Conservation (phyloP, 2,113 vertebrate genomes). For the Melospiza melodia region DNA sequence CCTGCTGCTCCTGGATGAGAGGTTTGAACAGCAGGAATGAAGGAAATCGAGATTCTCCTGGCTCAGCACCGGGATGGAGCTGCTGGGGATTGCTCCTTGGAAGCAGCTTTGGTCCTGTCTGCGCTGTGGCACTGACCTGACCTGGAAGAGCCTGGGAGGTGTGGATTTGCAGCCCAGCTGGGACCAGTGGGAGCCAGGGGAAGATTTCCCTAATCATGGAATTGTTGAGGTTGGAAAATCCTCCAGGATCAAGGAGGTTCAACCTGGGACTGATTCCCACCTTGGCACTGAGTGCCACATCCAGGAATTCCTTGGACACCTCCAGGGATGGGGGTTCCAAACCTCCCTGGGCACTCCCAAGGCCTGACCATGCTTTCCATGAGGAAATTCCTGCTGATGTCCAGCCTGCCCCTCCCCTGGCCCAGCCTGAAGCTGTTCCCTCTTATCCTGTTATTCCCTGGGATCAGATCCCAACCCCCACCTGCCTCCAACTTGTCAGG, state of each 20-base stretch:
- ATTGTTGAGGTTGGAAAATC: background rate
- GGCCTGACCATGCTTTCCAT: fast-evolving
- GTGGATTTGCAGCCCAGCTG: background rate
- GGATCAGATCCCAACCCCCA: background rate
- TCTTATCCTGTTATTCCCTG: fast-evolving
- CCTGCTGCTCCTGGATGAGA: fast-evolving
- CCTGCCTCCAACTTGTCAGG: background rate
- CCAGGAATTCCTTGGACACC: background rate
- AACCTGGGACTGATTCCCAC: fast-evolving
- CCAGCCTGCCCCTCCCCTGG: background rate
- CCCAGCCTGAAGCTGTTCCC: fast-evolving
- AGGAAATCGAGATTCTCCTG: background rate
- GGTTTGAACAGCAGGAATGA: background rate
- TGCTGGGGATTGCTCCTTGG: background rate
- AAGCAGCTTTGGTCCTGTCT: background rate
- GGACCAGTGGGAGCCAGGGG: background rate
- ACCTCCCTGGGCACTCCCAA: background rate
- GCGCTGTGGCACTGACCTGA: fast-evolving
- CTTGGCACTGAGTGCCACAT: background rate
- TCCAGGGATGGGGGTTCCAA: fast-evolving
- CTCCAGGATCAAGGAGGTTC: background rate
- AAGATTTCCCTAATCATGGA: background rate
- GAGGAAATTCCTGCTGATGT: background rate
- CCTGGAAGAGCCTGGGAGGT: background rate
- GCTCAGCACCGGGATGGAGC: background rate